A percentile compares a stretch with the other conserved stretches of the same genome.
These are phyloP conservation scores for Recurvirostra avosetta DNA, from an alignment of 2,113 vertebrate species.

Conservation along the genomic window DNA sequence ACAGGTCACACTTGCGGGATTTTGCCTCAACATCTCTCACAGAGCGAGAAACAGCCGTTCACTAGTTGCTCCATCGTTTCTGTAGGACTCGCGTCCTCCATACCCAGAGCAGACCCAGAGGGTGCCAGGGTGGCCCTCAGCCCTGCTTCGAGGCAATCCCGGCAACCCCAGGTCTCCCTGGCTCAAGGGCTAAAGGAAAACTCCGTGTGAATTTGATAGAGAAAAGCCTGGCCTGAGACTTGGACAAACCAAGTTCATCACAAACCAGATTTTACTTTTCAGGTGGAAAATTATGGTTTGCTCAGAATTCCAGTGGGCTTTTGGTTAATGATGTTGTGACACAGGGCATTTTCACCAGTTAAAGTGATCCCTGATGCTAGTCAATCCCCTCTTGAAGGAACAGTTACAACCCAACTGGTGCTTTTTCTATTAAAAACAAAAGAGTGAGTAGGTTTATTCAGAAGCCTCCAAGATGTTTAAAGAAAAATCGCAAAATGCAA, in stretches of 20 bases:
- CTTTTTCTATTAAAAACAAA: neutral
- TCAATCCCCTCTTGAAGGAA: neutral
- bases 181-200: neutral
- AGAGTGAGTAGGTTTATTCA: neutral
- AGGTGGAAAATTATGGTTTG: neutral
- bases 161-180: neutral
- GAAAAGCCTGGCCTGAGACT: neutral
- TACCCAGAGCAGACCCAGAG: neutral
- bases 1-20: fast-evolving
- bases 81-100: neutral
- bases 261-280: neutral
- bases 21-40: neutral
- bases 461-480: neutral
- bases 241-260: neutral
- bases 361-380: neutral
- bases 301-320: neutral
- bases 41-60: neutral
- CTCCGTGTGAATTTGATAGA: neutral
- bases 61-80: neutral
- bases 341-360: neutral
- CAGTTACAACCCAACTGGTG: neutral
- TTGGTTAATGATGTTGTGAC: neutral
- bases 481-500: neutral
- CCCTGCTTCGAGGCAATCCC: neutral
- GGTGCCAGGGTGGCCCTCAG: neutral